Percentiles rank a stretch among this genome's conserved stretches.
Conservation (phyloP, 2,888 invertebrate genomes). For the Metallyticus violacea region DNA sequence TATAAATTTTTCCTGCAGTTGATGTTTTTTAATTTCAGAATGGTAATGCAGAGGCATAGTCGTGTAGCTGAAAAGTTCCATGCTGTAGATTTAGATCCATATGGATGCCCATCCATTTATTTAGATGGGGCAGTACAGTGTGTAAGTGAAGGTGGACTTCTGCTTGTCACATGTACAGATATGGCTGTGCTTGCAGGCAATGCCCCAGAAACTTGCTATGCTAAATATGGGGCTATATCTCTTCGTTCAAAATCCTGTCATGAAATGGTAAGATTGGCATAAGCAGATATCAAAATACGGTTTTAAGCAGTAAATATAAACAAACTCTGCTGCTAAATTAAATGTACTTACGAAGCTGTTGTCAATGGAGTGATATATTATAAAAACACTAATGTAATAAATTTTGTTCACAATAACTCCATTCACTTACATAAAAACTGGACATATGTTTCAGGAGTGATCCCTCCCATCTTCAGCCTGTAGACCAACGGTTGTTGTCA, state of each 20-base stretch:
- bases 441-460: too few species aligned
- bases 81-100: slow-evolving; percentile 94
- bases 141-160: slow-evolving; percentile 75
- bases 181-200: slow-evolving; percentile 96
- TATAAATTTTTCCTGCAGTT: too few species aligned
- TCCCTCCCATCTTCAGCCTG: too few species aligned
- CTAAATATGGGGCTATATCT: slow-evolving; percentile 91
- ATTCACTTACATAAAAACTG: too few species aligned
- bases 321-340: too few species aligned
- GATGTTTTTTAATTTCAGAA: slow-evolving; percentile 52
- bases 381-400: too few species aligned
- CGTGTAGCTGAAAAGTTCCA: slow-evolving; percentile 68
- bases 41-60: slow-evolving; percentile 80
- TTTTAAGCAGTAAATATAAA: too few species aligned
- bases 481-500: too few species aligned
- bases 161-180: slow-evolving; percentile 96
- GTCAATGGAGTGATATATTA: too few species aligned
- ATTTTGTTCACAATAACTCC: too few species aligned
- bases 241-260: slow-evolving; percentile 85
- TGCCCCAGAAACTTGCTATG: slow-evolving; percentile 87
- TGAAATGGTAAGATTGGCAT: slow-evolving; percentile 75
- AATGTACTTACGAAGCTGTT: too few species aligned
- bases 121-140: slow-evolving; percentile 85
- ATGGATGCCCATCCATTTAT: slow-evolving; percentile 92
- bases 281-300: too few species aligned